Base-by-base conservation (phyloP, 1,140 invertebrate species). In the Drosophila elegans region DNA sequence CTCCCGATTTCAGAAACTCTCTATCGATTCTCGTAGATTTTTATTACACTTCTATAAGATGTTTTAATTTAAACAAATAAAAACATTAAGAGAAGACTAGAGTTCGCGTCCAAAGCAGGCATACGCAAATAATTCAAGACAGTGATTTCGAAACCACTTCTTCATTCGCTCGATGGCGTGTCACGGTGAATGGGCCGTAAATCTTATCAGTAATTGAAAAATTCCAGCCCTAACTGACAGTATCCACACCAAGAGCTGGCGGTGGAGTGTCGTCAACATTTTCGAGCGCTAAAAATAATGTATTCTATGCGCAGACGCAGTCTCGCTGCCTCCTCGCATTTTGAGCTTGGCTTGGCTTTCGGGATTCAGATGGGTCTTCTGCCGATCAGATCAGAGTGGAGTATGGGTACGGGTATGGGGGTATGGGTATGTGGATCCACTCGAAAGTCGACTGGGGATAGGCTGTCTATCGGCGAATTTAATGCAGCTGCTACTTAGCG, bases 401-500 rank as follows among this genome's bases (percentile, higher is more conserved):
- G 34, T 41, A 3, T 16, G 41, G n/a, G n/a, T n/a, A 21, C 12
- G 12, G 16, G 16, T 21, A 21, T 51, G 6, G 29, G 56, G 52
- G 34, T 41, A 3, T 16, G 41, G n/a, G n/a, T n/a, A 21, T 16
- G 12, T 38, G 11, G 61, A 53, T 51, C 16, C 29, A 44, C 66
- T 38, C 63, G 25, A 69, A 71, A 71, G 67, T 42, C 59, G 59
- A 39, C 71, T 48, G 53, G 68, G 44, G 42, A 54, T 46, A 12
- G 16, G 34, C 42, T 57, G 48, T 74, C 44, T 85, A 74, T 85
- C 56, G 56, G 13, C 51, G 62, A 39, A 53, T 54, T 78, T 86
- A 82, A 75, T 88, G 82, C 79, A 42, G 78, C 83, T 82, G 49
- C 82, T 86, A 86, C 82, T 82, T 86, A 88, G 83, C 78, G 78